Base-by-base conservation (phyloP, 2,113 vertebrate genomes). In the Solenodon paradoxus region DNA sequence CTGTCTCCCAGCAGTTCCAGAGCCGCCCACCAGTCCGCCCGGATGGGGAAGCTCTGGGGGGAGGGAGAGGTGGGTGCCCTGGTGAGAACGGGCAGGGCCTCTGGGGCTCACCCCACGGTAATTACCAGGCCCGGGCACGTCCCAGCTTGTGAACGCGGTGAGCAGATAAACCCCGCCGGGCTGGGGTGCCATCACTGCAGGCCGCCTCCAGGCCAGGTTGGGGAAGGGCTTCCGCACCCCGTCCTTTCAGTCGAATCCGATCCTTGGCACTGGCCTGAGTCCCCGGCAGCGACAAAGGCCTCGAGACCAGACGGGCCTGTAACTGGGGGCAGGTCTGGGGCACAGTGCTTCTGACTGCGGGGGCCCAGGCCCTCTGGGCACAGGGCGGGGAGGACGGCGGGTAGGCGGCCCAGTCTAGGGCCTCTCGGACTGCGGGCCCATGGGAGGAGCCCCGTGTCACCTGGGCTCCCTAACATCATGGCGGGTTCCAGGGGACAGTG, bases 231-330 rank as follows among this genome's bases (percentile, higher is more conserved):
- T 47, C 79, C 7, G 75, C 71, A 49, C 85, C 92, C 61, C 57
- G 9, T 72, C 88, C 78, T 83, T 79, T 78, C 77, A 95, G 97
- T 96, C 93, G 86, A 83, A 93, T 87, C 96, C 97, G 95, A 87
- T 95, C 84, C 92, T 69, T 69, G 12, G 15, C 42, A 28, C 30
- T 13, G 24, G 92, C 94, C 86, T 19, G 3, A 81, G 81, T 85
- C 84, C 90, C 77, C 51, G 32, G 82, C 24, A 1, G 91, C 81
- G 93, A 96, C 94, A 69, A 91, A 90, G 77, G 30, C 91, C 95
- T 80, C 57, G 57, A 11, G 79, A 80, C 71, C 22, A 13, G 71
- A 38, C 7, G 0, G 63, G 49, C 57, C 55, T 47, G 24, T 24
- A 10, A 3, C 66, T 1, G 8, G 59, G 47, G 26, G 30, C 0